Conservation (phyloP, 2,113 vertebrate species). For the Haplochromis burtoni region DNA sequence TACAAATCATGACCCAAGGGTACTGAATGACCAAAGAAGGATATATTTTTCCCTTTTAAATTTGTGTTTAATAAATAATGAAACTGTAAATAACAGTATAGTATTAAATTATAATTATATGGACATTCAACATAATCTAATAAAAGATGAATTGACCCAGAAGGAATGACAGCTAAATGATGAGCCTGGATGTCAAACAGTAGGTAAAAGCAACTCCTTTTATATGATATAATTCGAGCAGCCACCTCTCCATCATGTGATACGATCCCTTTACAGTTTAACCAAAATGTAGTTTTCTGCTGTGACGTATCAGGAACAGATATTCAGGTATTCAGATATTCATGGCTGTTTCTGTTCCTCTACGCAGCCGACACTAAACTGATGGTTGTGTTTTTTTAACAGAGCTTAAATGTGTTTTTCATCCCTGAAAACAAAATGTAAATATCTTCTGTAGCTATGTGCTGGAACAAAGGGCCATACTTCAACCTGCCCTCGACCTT, state of each 20-base stretch:
- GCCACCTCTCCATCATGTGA: not conserved
- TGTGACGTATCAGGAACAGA: fast-evolving
- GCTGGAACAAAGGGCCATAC: not conserved
- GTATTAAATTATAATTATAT: fast-evolving
- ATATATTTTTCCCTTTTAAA: not conserved
- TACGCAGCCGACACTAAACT: not conserved
- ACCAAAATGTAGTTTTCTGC: not conserved
- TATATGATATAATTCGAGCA: not conserved
- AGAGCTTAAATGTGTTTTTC: not conserved
- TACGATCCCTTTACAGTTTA: not conserved
- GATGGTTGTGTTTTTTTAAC: not conserved
- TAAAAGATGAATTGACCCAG: not conserved
- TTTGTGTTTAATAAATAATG: not conserved
- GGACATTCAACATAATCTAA: not conserved
- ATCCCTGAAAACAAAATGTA: not conserved
- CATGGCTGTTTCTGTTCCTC: not conserved
- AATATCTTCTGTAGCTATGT: not conserved
- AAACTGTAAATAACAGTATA: not conserved
- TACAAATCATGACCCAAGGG: fast-evolving
- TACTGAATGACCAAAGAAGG: not conserved
- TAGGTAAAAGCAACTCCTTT: not conserved
- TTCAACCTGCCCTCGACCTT: fast-evolving
- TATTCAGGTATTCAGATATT: not conserved
- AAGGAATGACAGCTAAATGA: fast-evolving
- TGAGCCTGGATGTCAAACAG: fast-evolving